Conservation (phyloP, 2,888 invertebrate species). For the Campoplex capitator region DNA sequence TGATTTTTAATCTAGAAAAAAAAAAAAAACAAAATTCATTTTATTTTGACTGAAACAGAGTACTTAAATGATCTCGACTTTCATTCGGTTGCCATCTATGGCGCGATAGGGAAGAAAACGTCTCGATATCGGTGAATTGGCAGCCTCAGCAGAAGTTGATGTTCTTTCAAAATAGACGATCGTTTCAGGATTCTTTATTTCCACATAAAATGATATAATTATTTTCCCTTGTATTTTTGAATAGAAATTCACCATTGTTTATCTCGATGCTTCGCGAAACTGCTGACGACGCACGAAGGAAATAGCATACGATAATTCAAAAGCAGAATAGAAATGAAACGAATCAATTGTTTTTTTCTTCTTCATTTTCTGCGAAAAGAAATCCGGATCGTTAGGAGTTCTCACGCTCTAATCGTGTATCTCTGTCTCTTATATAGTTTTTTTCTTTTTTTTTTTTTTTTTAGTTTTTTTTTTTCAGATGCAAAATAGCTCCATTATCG, state of each 20-base stretch:
- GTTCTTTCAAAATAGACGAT: neutral
- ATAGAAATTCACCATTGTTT: neutral
- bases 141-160: neutral
- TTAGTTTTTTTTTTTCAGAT: neutral
- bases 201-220: neutral
- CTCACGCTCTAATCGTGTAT: slow-evolving; percentile 14
- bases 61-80: neutral
- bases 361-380: neutral
- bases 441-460: neutral
- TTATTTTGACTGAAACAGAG: neutral
- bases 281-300: neutral
- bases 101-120: neutral
- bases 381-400: neutral
- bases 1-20: neutral
- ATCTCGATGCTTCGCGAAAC: neutral
- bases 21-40: neutral
- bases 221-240: neutral
- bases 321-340: neutral
- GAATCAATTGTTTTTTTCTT: neutral
- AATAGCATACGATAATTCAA: neutral
- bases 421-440: neutral
- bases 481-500: slow-evolving; percentile 11
- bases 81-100: neutral
- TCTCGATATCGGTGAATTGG: neutral
- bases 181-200: neutral